Conservation (phyloP, 2,113 vertebrate genomes). For the Chionomys nivalis region DNA sequence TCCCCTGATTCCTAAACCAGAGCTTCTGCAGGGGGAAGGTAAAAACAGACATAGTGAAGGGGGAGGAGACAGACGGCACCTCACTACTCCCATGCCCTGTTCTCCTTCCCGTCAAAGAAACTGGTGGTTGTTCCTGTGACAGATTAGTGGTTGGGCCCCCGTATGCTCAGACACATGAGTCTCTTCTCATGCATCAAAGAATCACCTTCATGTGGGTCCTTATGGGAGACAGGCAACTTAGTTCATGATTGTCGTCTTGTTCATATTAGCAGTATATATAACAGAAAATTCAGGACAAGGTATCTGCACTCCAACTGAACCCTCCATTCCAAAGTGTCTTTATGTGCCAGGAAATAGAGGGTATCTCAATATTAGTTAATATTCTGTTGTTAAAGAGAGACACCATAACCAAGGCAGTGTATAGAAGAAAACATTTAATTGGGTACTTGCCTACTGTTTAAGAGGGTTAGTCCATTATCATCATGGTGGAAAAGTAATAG, state of each 20-base stretch:
- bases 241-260: background rate
- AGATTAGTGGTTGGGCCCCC: background rate
- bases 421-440: background rate
- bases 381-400: background rate
- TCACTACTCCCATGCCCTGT: fast-evolving
- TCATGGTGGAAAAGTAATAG: background rate
- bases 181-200: constrained; percentile 1
- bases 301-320: no score
- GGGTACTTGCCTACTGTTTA: background rate
- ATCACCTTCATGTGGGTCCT: background rate
- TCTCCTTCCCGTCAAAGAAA: background rate
- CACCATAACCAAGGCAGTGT: background rate
- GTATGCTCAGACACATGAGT: background rate
- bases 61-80: background rate
- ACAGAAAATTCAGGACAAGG: background rate
- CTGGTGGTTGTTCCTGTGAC: background rate
- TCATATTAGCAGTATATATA: background rate
- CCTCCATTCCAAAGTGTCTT: background rate
- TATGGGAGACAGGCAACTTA: background rate
- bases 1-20: background rate
- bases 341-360: background rate
- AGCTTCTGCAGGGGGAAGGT: background rate
- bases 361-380: background rate
- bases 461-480: background rate
- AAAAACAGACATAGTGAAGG: background rate